Percentiles rank a stretch among this genome's conserved stretches.
Evolutionary conservation across 2,888 invertebrate species (phyloP).

Genomic region (Piscicola geometra): DNA sequence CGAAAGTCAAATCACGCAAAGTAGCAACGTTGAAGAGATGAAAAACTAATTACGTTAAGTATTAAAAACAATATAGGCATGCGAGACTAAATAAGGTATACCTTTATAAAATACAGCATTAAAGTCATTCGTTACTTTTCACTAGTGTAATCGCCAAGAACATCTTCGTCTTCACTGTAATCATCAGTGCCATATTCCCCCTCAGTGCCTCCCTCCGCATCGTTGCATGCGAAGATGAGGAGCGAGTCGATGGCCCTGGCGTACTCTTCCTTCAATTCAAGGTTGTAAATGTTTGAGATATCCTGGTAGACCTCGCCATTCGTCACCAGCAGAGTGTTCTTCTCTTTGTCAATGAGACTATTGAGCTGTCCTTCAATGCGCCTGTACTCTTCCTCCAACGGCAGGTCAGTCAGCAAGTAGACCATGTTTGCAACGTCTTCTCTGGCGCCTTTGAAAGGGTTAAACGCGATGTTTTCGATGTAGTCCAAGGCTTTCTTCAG

Average conservation of each 20-base stretch:
- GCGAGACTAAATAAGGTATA: too few species aligned
- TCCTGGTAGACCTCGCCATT: background rate
- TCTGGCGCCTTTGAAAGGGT: constrained; percentile 11
- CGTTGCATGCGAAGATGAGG: constrained; percentile 7
- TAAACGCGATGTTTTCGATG: constrained; percentile 25
- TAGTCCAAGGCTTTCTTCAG: constrained; percentile 21
- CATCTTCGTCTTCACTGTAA: too few species aligned
- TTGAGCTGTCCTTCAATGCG: constrained; percentile 2
- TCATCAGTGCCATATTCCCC: too few species aligned
- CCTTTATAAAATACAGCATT: too few species aligned
- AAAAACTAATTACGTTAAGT: too few species aligned
- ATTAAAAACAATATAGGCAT: too few species aligned
- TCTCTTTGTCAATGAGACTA: constrained; percentile 4
- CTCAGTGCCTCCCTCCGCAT: background rate
- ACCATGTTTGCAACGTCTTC: background rate
- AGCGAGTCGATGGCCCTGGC: background rate
- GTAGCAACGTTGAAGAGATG: too few species aligned
- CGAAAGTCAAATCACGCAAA: too few species aligned
- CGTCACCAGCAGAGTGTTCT: background rate
- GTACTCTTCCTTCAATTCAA: constrained; percentile 21
- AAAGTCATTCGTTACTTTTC: too few species aligned
- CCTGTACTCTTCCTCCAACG: background rate
- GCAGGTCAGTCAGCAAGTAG: background rate
- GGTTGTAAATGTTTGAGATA: constrained; percentile 1
- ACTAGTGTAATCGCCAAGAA: too few species aligned